phyloP scores from a whole-genome alignment of 2,888 invertebrate species.

The Melitaea athalia region DNA sequence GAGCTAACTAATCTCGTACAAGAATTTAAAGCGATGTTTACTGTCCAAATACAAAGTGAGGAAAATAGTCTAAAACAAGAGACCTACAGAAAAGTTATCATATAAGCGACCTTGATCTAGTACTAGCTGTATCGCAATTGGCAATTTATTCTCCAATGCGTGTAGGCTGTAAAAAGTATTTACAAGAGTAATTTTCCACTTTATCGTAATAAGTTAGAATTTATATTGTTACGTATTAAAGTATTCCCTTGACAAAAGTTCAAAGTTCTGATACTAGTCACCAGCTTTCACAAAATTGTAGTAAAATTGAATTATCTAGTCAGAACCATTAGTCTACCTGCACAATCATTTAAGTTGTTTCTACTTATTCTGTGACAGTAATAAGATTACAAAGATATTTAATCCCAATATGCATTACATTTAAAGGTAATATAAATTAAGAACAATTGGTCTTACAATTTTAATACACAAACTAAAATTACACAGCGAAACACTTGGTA shows the following conservation, averaged over 20 bases:
- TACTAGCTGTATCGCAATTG: conserved; percentile 26
- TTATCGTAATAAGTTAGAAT: conserved; percentile 21
- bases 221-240: conserved; percentile 12
- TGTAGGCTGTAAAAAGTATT: conserved; percentile 35
- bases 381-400: no score
- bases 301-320: not conserved
- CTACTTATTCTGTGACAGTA: no score
- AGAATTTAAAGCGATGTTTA: not conserved
- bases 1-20: not conserved
- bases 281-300: no score
- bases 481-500: no score
- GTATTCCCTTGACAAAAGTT: conserved; percentile 6
- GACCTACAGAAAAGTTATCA: conserved; percentile 1
- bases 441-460: no score
- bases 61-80: not conserved
- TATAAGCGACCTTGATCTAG: conserved; percentile 14
- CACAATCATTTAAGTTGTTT: no score
- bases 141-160: conserved; percentile 21
- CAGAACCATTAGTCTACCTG: no score
- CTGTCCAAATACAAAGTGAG: not conserved
- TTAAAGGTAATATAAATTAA: no score
- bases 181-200: conserved; percentile 32
- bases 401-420: no score
- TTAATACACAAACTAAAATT: no score
- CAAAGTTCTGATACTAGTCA: not conserved